Conservation (phyloP, 2,888 invertebrate species). For the Heliconius aoede region DNA sequence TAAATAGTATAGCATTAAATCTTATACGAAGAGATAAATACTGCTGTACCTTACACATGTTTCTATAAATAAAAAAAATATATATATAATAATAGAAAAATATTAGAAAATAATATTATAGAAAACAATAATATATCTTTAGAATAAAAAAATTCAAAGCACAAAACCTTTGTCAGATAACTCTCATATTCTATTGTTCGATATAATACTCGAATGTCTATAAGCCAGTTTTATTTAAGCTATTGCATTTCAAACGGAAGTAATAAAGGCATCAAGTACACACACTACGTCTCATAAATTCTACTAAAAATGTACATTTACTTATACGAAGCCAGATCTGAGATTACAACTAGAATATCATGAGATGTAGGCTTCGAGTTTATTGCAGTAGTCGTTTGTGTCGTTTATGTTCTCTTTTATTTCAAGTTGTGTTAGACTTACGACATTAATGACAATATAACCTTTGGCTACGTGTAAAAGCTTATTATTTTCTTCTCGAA, state of each 20-base stretch:
- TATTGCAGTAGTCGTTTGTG: conserved; percentile 14
- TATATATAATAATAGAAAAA: too few species aligned
- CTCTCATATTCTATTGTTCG: conserved; percentile 23
- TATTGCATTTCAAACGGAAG: conserved; percentile 31
- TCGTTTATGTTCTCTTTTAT: conserved; percentile 2
- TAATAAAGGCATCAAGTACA: conserved; percentile 28
- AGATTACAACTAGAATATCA: conserved; percentile 25
- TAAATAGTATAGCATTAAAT: neutral
- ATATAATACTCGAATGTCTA: conserved; percentile 22
- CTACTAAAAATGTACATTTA: conserved; percentile 16
- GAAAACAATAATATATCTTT: too few species aligned
- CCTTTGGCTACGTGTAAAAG: conserved; percentile 4
- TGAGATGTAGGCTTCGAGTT: conserved; percentile 18
- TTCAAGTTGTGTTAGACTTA: neutral
- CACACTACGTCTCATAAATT: conserved; percentile 24
- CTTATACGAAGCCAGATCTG: conserved; percentile 13
- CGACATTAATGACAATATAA: conserved; percentile 1
- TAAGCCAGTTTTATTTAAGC: conserved; percentile 22
- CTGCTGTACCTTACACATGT: too few species aligned
- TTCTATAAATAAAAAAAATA: too few species aligned
- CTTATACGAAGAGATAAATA: conserved; percentile 2
- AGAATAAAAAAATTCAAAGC: conserved; percentile 17
- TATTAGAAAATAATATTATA: too few species aligned
- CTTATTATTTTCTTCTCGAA: neutral
- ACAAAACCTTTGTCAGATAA: conserved; percentile 12